phyloP scores from a whole-genome alignment of 1,140 invertebrate genomes.

The Leptonema lineaticorne region DNA sequence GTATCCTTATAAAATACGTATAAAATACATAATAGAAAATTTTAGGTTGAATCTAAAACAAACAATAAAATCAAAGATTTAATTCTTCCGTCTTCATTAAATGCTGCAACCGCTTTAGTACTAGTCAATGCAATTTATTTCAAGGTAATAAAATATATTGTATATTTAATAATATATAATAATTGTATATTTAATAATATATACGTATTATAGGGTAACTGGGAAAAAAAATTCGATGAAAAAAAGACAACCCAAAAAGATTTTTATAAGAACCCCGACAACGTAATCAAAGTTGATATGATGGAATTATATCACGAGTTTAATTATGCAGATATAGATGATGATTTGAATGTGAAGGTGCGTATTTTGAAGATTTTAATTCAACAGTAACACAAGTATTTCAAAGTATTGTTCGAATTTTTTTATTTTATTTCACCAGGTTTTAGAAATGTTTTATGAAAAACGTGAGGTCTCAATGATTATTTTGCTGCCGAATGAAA shows the following conservation, averaged over 20 bases:
- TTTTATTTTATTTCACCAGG: too few species aligned
- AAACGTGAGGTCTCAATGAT: slow-evolving; percentile 62
- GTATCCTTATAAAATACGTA: background rate
- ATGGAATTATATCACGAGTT: slow-evolving; percentile 29
- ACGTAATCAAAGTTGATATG: slow-evolving; percentile 28
- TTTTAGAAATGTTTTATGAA: slow-evolving; percentile 62
- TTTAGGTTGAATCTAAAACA: slow-evolving; percentile 37
- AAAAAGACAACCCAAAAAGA: slow-evolving; percentile 22
- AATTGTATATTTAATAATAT: slow-evolving; percentile 1
- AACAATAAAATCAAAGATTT: slow-evolving; percentile 46
- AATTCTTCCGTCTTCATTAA: slow-evolving; percentile 55
- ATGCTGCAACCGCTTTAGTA: slow-evolving; percentile 58
- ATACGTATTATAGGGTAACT: slow-evolving; percentile 32
- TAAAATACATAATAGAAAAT: too few species aligned
- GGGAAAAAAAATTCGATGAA: slow-evolving; percentile 31
- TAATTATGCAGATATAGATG: slow-evolving; percentile 28
- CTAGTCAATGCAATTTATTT: slow-evolving; percentile 80
- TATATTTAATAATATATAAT: too few species aligned
- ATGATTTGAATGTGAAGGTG: slow-evolving; percentile 37
- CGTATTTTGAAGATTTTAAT: background rate
- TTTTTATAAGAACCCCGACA: slow-evolving; percentile 28
- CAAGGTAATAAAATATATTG: slow-evolving; percentile 55
- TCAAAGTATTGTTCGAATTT: too few species aligned
- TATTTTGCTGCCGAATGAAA: slow-evolving; percentile 63
- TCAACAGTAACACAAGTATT: too few species aligned